Conservation (phyloP, 2,888 invertebrate species). For the Perizoma flavofasciatum region DNA sequence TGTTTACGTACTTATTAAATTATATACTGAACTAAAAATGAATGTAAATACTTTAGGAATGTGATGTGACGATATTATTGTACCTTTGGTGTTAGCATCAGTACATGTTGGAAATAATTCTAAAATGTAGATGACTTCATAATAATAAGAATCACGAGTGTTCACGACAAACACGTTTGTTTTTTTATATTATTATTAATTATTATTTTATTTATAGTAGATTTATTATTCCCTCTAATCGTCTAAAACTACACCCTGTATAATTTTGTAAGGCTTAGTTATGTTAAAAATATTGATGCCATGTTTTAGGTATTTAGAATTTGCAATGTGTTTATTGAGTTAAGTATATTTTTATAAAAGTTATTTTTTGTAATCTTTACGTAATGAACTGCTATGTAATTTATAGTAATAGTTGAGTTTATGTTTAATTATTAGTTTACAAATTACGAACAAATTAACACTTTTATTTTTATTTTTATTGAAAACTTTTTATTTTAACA, state of each 20-base stretch:
- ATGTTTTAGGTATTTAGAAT: slow-evolving; percentile 77
- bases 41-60: slow-evolving; percentile 75
- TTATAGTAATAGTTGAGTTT: slow-evolving; percentile 79
- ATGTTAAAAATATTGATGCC: slow-evolving; percentile 67
- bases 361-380: slow-evolving; percentile 78
- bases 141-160: slow-evolving; percentile 46
- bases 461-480: slow-evolving; percentile 60
- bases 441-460: slow-evolving; percentile 70
- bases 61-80: slow-evolving; percentile 74
- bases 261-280: slow-evolving; percentile 54
- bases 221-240: slow-evolving; percentile 29
- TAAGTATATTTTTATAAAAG: slow-evolving; percentile 78
- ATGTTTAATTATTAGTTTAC: slow-evolving; percentile 61
- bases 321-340: slow-evolving; percentile 77
- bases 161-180: slow-evolving; percentile 55
- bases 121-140: slow-evolving; percentile 35
- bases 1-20: slow-evolving; percentile 66
- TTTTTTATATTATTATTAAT: slow-evolving; percentile 39
- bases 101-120: slow-evolving; percentile 45
- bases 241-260: slow-evolving; percentile 23
- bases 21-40: slow-evolving; percentile 47
- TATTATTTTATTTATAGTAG: slow-evolving; percentile 47
- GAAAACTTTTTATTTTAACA: slow-evolving; percentile 63
- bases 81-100: slow-evolving; percentile 72
- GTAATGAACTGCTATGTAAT: slow-evolving; percentile 71